phyloP scores from a whole-genome alignment of 1,140 invertebrate species.

The Aphis gossypii region DNA sequence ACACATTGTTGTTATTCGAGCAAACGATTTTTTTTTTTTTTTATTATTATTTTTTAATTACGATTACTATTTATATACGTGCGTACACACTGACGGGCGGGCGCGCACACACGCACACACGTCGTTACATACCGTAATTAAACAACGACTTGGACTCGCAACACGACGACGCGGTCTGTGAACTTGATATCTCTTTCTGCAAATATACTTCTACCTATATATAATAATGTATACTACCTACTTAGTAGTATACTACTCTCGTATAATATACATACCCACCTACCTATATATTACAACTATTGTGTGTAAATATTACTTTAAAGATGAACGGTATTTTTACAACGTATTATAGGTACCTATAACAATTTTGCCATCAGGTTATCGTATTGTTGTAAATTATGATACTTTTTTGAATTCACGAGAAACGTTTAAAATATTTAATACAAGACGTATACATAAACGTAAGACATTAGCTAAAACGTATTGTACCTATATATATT shows the following conservation, averaged over 20 bases:
- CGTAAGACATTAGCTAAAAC: neutral
- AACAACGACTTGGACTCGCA: conserved; percentile 17
- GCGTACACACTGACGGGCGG: neutral
- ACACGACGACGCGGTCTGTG: conserved; percentile 35
- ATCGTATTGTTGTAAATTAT: neutral
- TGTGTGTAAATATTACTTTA: conserved; percentile 4
- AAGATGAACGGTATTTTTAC: neutral
- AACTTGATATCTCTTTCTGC: conserved; percentile 38
- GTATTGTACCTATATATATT: neutral
- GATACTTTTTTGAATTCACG: neutral
- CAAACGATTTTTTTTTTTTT: conserved; percentile 22
- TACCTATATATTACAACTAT: neutral
- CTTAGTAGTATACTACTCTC: neutral
- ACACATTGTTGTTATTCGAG: conserved; percentile 25
- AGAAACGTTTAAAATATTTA: neutral
- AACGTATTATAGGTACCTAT: neutral
- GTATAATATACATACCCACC: neutral
- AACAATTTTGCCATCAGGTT: neutral
- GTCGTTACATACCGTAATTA: conserved; percentile 20
- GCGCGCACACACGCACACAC: neutral
- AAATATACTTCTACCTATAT: neutral
- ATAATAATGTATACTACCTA: neutral
- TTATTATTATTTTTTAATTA: conserved; percentile 48
- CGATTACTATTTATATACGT: neutral
- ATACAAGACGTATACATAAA: neutral